These are phyloP conservation scores for Colaptes auratus DNA, from an alignment of 2,113 vertebrate genomes.

Conservation along the genomic window DNA sequence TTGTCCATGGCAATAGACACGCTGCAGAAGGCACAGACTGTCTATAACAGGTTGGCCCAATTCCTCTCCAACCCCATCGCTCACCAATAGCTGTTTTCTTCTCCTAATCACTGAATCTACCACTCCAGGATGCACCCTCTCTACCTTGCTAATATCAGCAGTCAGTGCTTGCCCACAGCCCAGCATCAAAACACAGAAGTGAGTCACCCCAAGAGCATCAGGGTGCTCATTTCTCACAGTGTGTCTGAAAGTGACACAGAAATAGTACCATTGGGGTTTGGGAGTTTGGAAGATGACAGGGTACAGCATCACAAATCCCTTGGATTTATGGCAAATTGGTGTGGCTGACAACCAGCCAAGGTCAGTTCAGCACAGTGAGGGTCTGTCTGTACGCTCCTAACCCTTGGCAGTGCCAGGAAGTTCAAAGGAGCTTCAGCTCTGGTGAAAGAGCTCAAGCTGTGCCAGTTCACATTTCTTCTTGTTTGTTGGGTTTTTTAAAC, in stretches of 20 bases:
- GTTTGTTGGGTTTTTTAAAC: not conserved
- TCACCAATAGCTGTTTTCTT: not conserved
- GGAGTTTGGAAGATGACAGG: not conserved
- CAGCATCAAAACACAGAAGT: not conserved
- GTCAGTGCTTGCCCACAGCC: not conserved
- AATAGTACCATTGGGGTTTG: not conserved
- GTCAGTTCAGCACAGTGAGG: not conserved
- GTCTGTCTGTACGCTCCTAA: not conserved
- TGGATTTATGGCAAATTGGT: not conserved
- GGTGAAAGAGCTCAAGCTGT: not conserved
- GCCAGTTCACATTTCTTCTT: not conserved
- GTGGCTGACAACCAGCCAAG: not conserved
- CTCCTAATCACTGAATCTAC: not conserved
- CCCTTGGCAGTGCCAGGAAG: not conserved
- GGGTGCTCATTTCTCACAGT: not conserved
- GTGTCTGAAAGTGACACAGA: not conserved
- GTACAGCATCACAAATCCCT: not conserved
- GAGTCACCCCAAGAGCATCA: not conserved
- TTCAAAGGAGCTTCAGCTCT: not conserved
- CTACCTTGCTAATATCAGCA: not conserved
- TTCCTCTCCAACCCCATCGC: not conserved
- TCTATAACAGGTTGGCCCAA: not conserved
- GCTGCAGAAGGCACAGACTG: not conserved
- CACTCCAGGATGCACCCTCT: not conserved
- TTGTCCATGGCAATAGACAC: not conserved